Conservation (phyloP, 2,888 invertebrate species). For the Ephialtes manifestator region DNA sequence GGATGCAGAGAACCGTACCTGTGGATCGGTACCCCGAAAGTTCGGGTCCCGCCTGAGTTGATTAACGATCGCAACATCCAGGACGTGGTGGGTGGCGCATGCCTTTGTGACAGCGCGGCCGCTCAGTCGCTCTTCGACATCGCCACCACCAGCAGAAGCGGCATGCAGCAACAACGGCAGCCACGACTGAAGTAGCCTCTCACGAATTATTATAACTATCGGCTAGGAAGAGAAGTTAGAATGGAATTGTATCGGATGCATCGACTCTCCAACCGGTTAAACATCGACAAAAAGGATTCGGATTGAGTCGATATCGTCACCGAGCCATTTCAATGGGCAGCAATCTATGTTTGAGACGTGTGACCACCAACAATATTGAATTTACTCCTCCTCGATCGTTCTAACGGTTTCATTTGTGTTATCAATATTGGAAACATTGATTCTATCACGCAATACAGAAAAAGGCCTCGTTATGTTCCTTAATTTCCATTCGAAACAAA, state of each 20-base stretch:
- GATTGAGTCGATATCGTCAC: constrained; percentile 44
- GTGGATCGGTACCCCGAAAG: constrained; percentile 84
- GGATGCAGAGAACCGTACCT: constrained; percentile 80
- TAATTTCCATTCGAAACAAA: no score
- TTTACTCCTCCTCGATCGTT: background rate
- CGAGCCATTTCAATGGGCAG: constrained; percentile 39
- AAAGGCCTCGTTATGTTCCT: no score
- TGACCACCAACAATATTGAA: constrained; percentile 51
- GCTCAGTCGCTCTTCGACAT: constrained; percentile 83
- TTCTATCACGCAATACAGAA: no score
- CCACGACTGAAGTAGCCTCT: constrained; percentile 53
- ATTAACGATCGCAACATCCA: constrained; percentile 84
- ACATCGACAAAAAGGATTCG: constrained; percentile 13
- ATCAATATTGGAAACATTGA: background rate
- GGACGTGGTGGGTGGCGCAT: constrained; percentile 86
- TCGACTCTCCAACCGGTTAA: constrained; percentile 38
- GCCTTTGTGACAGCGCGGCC: constrained; percentile 86
- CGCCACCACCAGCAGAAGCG: constrained; percentile 77
- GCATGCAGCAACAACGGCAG: constrained; percentile 62
- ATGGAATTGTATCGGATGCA: constrained; percentile 49
- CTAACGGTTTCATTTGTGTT: background rate
- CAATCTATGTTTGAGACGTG: background rate
- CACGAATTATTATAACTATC: constrained; percentile 81
- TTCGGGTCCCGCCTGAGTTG: constrained; percentile 84
- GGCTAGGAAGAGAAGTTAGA: constrained; percentile 26